Conservation (phyloP, 2,113 vertebrate genomes). For the Pituophis catenifer region DNA sequence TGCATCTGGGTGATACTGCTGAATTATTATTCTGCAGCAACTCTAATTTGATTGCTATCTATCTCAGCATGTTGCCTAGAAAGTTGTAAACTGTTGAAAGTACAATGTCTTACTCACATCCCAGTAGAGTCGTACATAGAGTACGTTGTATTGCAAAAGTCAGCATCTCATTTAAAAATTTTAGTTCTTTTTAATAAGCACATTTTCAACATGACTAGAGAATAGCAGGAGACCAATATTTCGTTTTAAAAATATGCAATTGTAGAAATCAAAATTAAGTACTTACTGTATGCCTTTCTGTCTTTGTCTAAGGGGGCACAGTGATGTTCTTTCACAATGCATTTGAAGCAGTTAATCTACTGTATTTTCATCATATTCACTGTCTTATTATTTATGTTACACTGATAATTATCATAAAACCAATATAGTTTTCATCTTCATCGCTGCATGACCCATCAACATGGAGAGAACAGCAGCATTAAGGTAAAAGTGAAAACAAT, state of each 20-base stretch:
- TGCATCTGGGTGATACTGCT: background rate
- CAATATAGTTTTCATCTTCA: background rate
- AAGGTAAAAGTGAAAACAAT: background rate
- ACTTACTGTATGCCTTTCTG: background rate
- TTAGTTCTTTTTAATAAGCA: background rate
- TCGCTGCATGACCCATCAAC: background rate
- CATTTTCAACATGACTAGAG: background rate
- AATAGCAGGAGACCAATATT: background rate
- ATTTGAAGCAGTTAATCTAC: background rate
- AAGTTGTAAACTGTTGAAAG: conserved; percentile 3
- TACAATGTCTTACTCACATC: background rate
- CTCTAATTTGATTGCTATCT: background rate
- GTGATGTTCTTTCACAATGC: background rate
- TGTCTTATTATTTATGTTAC: background rate
- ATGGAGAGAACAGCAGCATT: background rate
- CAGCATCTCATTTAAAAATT: background rate
- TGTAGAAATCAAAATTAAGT: background rate
- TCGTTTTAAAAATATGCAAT: background rate
- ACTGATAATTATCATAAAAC: background rate
- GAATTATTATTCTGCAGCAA: background rate
- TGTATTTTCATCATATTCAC: background rate
- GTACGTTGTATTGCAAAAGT: background rate
- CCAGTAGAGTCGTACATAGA: background rate
- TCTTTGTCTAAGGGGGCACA: background rate
- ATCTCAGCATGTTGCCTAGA: background rate